These are phyloP conservation scores for Allenopithecus nigroviridis DNA, from an alignment of 2,797 vertebrate species.

Conservation along the genomic window DNA sequence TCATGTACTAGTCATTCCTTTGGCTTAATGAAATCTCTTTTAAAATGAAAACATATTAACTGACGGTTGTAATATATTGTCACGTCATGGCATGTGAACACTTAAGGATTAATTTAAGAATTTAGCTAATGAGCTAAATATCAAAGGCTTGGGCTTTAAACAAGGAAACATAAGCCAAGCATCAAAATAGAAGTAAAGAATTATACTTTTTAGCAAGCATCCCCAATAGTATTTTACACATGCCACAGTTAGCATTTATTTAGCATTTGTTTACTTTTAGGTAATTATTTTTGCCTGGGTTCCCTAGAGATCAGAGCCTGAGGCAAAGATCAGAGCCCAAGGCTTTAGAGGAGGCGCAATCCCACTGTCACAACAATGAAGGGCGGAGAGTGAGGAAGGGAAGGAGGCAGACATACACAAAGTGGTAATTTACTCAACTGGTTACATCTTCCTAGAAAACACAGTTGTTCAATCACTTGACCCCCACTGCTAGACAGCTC, in stretches of 20 bases:
- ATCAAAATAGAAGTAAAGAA: neutral
- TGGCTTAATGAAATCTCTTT: constrained; percentile 10
- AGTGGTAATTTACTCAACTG: neutral
- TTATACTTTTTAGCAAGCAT: neutral
- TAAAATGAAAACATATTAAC: constrained; percentile 17
- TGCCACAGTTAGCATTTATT: neutral
- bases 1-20: neutral
- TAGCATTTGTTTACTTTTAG: neutral
- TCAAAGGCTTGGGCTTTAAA: neutral
- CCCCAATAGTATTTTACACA: neutral
- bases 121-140: neutral
- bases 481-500: neutral
- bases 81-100: neutral
- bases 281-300: neutral
- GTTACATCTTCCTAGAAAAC: neutral
- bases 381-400: neutral
- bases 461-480: neutral
- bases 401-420: neutral
- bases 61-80: neutral
- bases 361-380: neutral
- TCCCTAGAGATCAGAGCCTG: neutral
- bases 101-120: neutral
- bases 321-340: neutral
- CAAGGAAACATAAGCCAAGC: neutral
- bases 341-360: neutral